These are phyloP conservation scores for Anoncus sp. DNA, from an alignment of 2,888 invertebrate genomes.

Conservation along the genomic window DNA sequence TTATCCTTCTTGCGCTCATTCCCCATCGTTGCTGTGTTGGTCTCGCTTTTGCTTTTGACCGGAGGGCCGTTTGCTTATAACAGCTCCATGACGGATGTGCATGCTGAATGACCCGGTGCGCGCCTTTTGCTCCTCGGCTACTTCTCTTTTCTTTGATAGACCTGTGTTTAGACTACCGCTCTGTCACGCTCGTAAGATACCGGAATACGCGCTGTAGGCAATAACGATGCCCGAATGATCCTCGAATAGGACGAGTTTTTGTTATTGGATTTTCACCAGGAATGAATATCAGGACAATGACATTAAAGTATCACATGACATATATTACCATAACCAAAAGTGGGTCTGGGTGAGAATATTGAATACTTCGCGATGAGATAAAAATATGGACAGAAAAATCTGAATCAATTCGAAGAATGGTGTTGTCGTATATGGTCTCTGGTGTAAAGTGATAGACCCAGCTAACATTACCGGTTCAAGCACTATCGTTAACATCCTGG, in stretches of 20 bases:
- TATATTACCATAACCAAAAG: no score
- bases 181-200: conserved; percentile 31
- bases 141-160: conserved; percentile 44
- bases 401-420: no score
- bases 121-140: conserved; percentile 42
- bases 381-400: no score
- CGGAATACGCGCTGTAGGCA: not conserved
- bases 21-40: conserved; percentile 23
- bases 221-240: not conserved
- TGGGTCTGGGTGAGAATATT: no score
- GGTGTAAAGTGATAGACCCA: no score
- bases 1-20: conserved; percentile 8
- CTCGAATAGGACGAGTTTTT: not conserved
- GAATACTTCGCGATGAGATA: no score
- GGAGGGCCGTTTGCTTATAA: conserved; percentile 47
- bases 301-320: no score
- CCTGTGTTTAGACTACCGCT: conserved; percentile 50
- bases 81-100: conserved; percentile 63
- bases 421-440: no score
- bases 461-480: no score
- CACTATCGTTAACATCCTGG: no score
- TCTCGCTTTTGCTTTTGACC: conserved; percentile 23
- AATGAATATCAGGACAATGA: no score
- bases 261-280: not conserved
- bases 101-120: conserved; percentile 59